These are phyloP conservation scores for Caprella mutica DNA, from an alignment of 2,888 invertebrate genomes.

Conservation along the genomic window DNA sequence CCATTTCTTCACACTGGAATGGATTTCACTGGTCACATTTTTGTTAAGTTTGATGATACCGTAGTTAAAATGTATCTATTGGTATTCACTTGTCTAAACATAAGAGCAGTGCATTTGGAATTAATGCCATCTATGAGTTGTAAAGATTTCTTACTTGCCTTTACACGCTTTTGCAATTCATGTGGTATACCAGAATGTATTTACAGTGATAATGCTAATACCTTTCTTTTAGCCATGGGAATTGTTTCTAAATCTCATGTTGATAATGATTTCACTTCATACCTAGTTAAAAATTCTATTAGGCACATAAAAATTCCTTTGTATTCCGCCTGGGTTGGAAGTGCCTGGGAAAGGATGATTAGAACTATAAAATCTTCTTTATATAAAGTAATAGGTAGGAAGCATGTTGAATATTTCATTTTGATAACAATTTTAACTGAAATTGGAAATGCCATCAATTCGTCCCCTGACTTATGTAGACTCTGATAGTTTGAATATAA, in stretches of 20 bases:
- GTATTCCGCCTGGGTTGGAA: background rate
- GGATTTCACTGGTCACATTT: conserved; percentile 1
- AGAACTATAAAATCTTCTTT: background rate
- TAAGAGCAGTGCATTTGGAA: background rate
- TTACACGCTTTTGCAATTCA: background rate
- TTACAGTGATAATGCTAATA: background rate
- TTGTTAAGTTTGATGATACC: background rate
- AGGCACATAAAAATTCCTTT: background rate
- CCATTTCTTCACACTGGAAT: conserved; percentile 2
- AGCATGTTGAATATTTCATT: background rate
- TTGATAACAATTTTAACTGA: background rate
- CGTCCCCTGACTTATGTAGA: background rate
- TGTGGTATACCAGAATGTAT: background rate
- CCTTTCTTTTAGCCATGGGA: background rate
- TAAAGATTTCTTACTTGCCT: background rate
- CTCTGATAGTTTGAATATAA: background rate
- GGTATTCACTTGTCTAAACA: background rate
- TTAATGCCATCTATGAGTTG: background rate
- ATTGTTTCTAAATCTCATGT: background rate
- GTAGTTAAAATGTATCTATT: background rate
- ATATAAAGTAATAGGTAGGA: background rate
- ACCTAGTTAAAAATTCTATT: background rate
- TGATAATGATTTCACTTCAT: background rate
- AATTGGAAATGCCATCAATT: background rate
- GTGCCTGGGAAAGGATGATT: background rate